Evolutionary conservation across 2,888 invertebrate species (phyloP), one percentile per base, ranked within the genome.

Genomic region (Slavum lentiscoides): DNA sequence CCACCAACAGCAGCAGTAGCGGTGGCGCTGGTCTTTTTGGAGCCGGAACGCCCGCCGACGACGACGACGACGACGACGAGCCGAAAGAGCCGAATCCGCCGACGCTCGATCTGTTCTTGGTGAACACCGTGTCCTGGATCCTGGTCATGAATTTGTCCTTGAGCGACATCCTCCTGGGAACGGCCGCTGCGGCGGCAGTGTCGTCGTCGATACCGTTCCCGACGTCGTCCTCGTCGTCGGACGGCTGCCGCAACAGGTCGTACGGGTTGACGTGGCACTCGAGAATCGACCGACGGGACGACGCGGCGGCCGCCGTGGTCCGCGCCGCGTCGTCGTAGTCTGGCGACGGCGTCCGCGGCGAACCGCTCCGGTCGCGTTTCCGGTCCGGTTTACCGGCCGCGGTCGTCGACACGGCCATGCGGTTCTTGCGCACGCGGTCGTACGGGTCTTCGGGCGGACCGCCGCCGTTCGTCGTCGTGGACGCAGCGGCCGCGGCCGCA

Each of bases 241-340:
- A 82, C 72, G 83, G 85, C 83, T 86, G 88, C 85, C 92, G 91
- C 84, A 94, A 91, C 85, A 94, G 88, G 84, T 93, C 92, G 86
- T 94, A 94, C 5, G 94, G 94, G 87, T 94, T 94, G 62, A 94
- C 92, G 86, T 93, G 91, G 87, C 94, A 94, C 84, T 93, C 92
- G 64, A 94, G 87, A 83, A 94, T 94, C 23, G 94, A 94, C 83
- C 90, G 91, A 67, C 84, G 72, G 6, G 73, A 72, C 74, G 83
- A 70, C 64, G 66, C 30, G 67, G 81, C 70, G 69, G 83, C 85
- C 30, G 86, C 84, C 74, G 19, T 69, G n/a, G n/a, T n/a, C n/a
- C n/a, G n/a, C 76, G 9, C 66, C 76, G 8, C 73, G 55, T 83
- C 76, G 49, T 72, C 66, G 61, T 82, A 59, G n/a, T 77, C 77